Percentiles rank a stretch among this genome's conserved stretches.
Evolutionary conservation across 2,113 vertebrate species (phyloP).

Genomic region (Pedetes capensis): DNA sequence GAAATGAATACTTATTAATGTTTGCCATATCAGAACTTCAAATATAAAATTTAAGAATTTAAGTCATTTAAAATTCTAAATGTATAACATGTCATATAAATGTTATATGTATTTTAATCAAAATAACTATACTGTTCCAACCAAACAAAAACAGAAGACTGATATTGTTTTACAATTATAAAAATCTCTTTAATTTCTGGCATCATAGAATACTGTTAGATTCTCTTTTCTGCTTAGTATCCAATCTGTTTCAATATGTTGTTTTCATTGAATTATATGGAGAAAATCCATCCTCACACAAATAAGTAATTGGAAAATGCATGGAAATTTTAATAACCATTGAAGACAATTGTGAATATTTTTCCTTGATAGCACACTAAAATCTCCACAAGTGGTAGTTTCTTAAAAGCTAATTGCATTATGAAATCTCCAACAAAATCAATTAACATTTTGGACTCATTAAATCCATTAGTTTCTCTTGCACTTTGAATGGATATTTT

Average conservation of each 20-base stretch:
- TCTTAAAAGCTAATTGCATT: background rate
- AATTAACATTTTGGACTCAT: background rate
- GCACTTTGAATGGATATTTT: background rate
- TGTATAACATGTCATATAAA: background rate
- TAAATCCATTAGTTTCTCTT: background rate
- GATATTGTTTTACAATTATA: background rate
- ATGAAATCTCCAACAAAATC: background rate
- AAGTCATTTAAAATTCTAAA: background rate
- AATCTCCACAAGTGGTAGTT: background rate
- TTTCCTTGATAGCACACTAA: background rate
- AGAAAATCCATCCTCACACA: background rate
- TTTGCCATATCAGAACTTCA: background rate
- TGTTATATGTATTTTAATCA: background rate
- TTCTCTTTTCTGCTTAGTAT: background rate
- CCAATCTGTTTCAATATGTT: background rate
- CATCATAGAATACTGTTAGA: background rate
- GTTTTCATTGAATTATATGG: background rate
- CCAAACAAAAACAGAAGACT: background rate
- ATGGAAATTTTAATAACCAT: conserved; percentile 29
- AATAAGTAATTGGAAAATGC: background rate
- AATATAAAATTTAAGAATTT: background rate
- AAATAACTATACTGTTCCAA: background rate
- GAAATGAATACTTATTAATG: background rate
- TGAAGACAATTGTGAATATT: conserved; percentile 21
- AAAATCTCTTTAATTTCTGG: background rate